Conservation (phyloP, 2,888 invertebrate genomes). For the Lasioglossum malachurum region DNA sequence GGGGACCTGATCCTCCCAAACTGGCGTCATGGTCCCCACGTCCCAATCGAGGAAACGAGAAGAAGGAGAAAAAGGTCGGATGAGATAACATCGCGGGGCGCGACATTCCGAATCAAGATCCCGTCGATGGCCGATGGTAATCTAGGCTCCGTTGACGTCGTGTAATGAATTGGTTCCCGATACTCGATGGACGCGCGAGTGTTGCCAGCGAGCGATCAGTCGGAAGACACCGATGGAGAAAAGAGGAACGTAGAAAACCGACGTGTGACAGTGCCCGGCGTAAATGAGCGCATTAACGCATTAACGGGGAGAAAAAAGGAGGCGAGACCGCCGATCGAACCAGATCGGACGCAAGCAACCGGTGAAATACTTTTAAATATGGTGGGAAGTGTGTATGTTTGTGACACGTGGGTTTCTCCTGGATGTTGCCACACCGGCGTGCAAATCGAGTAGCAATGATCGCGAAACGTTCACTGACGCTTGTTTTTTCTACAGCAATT, state of each 20-base stretch:
- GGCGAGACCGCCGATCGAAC: neutral
- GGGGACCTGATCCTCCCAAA: neutral
- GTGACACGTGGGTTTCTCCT: neutral
- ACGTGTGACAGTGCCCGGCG: neutral
- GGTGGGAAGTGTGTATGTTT: neutral
- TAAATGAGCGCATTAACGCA: neutral
- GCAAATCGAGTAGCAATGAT: neutral
- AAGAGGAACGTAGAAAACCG: neutral
- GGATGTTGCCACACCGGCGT: neutral
- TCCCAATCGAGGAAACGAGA: neutral
- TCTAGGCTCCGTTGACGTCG: neutral
- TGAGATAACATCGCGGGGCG: neutral
- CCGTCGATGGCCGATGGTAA: neutral
- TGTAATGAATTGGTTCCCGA: constrained; percentile 12
- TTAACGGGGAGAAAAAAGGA: neutral
- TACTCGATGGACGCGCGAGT: neutral
- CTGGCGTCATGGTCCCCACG: neutral
- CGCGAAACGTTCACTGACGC: neutral
- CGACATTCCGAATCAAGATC: neutral
- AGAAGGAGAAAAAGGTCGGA: neutral
- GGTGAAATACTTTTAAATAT: neutral
- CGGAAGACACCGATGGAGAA: neutral
- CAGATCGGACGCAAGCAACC: neutral
- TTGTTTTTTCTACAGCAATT: neutral
- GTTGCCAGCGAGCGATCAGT: neutral